Evolutionary conservation across 2,797 vertebrate species (phyloP).

Genomic region (Lerista edwardsae): DNA sequence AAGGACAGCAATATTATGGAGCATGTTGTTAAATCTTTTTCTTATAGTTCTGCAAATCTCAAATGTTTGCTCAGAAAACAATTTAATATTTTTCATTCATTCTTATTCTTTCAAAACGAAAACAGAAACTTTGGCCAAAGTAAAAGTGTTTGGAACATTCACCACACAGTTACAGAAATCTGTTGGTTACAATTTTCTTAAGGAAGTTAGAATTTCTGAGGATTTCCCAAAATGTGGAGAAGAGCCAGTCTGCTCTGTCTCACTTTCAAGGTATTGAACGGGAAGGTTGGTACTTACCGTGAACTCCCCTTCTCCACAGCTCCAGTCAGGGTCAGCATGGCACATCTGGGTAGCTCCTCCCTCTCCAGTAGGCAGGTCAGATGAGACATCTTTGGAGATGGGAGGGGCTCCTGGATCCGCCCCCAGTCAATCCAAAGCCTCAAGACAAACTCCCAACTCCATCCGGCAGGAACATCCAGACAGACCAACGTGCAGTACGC

Average conservation of each 20-base stretch:
- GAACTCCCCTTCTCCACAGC: no score
- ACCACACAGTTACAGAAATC: conserved; percentile 55
- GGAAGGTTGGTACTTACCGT: no score
- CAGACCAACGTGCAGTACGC: no score
- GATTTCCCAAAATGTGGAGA: neutral
- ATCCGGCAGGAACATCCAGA: no score
- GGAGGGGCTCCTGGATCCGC: no score
- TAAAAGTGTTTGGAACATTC: conserved; percentile 56
- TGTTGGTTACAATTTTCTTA: conserved; percentile 20
- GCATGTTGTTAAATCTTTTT: conserved; percentile 50
- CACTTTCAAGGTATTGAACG: neutral
- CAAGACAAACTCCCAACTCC: no score
- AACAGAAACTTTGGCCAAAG: conserved; percentile 58
- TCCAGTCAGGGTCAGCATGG: no score
- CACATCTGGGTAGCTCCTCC: no score
- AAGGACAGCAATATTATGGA: neutral
- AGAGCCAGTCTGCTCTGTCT: neutral
- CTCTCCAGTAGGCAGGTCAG: no score
- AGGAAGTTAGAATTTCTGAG: conserved; percentile 48
- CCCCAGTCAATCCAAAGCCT: no score
- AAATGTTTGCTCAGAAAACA: conserved; percentile 40
- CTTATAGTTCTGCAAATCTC: conserved; percentile 35
- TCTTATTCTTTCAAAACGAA: conserved; percentile 52
- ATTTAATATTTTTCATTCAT: conserved; percentile 58
- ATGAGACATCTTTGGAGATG: no score